Base-by-base conservation (phyloP, 2,113 vertebrate genomes). In the Perccottus glenii region DNA sequence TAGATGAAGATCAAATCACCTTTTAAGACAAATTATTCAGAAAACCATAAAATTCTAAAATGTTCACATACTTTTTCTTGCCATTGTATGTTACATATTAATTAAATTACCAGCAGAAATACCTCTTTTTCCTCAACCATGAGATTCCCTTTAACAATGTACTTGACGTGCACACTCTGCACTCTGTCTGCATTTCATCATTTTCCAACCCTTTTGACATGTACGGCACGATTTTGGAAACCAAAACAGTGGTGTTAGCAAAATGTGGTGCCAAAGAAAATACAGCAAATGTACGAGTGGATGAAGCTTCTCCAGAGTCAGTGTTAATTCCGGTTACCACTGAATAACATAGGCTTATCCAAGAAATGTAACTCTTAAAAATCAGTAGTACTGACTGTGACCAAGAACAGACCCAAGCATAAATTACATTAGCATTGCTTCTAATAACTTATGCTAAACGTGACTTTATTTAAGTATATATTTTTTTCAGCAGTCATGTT, bases 401-500 rank as follows among this genome's bases (percentile, higher is more conserved):
- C 19, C 19, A 27, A 27, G 19, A 27, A 27, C 19, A 27, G 19
- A 27, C 19, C 19, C 19, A 27, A 27, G 38, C 2, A 40, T 40
- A 40, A 40, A 40, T 40, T 40, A 40, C 8, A 40, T 40, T 40
- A 40, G 38, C 38, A 40, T 6, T 40, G 19, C 19, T 27, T 27
- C 19, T 27, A 27, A 27, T 27, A 27, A 27, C 19, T 27, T 27
- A 27, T 27, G 19, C 19, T 27, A 2, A 27, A 27, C 19, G 19
- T 27, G 19, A 27, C 3, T 27, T 27, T 27, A 3, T 27, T 27
- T 27, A 27, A 27, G 19, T 27, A 27, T 27, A 27, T 27, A 27
- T 27, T 27, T 27, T n/a, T 27, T 27, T 27, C 19, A 58, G 46
- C 51, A 64, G 50, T 36, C 15, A 48, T 79, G 62, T 83, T 44